phyloP scores from a whole-genome alignment of 1,140 invertebrate genomes.

The Zaprionus vittiger region DNA sequence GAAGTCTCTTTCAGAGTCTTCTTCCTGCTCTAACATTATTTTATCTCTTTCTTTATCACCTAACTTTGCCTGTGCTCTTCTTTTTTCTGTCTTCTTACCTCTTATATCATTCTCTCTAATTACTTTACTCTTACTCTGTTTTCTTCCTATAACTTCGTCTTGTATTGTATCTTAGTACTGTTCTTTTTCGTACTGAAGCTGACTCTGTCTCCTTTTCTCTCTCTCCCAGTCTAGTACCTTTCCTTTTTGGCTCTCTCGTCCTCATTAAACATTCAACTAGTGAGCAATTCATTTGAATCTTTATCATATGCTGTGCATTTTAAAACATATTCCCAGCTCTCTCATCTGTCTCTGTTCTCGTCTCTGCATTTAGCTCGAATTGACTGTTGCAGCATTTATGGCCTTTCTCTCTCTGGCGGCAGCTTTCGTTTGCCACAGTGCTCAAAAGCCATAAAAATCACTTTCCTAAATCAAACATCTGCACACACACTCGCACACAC shows the following conservation, averaged over 20 bases:
- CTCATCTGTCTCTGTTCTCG: no score
- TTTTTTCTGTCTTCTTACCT: no score
- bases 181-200: background rate
- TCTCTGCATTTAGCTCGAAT: background rate
- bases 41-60: no score
- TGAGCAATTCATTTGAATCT: background rate
- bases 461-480: conserved; percentile 72
- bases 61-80: no score
- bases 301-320: background rate
- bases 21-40: no score
- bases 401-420: conserved; percentile 29
- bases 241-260: background rate
- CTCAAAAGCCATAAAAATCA: conserved; percentile 44
- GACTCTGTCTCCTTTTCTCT: background rate
- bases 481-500: conserved; percentile 9
- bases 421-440: conserved; percentile 32
- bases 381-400: conserved; percentile 1
- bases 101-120: no score
- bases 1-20: no score
- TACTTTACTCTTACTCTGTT: background rate
- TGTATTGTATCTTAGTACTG: no score
- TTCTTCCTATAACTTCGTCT: background rate
- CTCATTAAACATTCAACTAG: background rate
- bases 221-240: conserved; percentile 20
- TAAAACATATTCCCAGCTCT: no score